Base-by-base conservation (phyloP, 2,888 invertebrate species). In the Ethmia dodecea region DNA sequence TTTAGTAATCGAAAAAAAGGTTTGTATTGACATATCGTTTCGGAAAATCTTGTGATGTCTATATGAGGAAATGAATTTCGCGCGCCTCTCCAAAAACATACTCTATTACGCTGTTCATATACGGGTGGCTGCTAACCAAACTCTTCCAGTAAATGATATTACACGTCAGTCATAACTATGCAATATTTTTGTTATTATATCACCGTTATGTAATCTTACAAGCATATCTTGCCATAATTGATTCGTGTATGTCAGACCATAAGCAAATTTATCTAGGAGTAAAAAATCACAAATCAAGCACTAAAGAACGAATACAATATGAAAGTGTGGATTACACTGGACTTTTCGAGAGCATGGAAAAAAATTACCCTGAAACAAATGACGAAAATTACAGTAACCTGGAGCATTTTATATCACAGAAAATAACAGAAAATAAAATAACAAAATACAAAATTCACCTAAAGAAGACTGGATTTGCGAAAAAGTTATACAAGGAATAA, bases 381-480 rank as follows among this genome's bases (percentile, higher is more conserved):
- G 8, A 5, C 18, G 8, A 18, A 5, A 8, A 18, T 18, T 18
- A 35, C 13, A 9, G 8, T 1, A 11, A 29, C 4, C 8, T 35
- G 13, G 13, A 10, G n/a, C 3, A 26, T 1, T 3, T 5, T 5
- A 26, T n/a, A 28, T 22, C 4, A 14, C 8, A 37, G 5, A 42
- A 31, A 9, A 45, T 38, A 38, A 28, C 28, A 9, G 10, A 38
- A n/a, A n/a, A n/a, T n/a, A n/a, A n/a, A n/a, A n/a, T n/a, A n/a
- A n/a, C n/a, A n/a, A n/a, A n/a, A n/a, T 42, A 8, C 3, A 35
- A 1, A 50, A 49, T 20, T 11, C 20, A 25, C 48, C 45, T 1
- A 16, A 25, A 13, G 18, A 43, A n/a, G 48, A 51, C 13, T 55
- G 52, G 52, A 49, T 55, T 15, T 44, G 45, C 12, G 44, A 38